Evolutionary conservation across 2,888 invertebrate species (phyloP).

Genomic region (Holacanthella duospinosa): DNA sequence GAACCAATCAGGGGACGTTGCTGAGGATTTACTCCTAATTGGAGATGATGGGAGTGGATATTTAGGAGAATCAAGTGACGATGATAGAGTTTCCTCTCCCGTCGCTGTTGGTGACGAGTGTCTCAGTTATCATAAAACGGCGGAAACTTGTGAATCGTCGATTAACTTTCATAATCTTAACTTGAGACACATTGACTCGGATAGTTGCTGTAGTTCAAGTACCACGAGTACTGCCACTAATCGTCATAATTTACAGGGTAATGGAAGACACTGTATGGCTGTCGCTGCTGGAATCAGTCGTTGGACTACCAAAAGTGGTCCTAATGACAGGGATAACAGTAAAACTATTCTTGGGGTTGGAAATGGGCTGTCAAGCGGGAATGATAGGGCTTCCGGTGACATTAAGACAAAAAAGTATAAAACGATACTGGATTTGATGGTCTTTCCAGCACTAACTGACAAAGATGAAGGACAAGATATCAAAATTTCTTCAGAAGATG

Average conservation of each 20-base stretch:
- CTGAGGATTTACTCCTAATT: neutral
- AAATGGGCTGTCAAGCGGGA: neutral
- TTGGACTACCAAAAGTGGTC: neutral
- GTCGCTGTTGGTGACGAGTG: neutral
- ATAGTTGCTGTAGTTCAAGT: conserved; percentile 6
- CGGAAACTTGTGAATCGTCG: neutral
- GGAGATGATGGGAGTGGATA: neutral
- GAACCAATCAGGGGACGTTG: neutral
- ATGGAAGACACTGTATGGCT: neutral
- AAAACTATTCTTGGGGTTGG: neutral
- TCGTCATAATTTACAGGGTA: neutral
- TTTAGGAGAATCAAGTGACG: neutral
- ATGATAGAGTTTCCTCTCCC: neutral
- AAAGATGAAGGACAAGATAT: no score
- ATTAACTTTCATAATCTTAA: neutral
- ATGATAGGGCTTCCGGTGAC: neutral
- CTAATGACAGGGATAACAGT: neutral
- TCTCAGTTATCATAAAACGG: neutral
- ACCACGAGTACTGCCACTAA: neutral
- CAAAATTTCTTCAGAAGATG: no score
- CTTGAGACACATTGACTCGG: conserved; percentile 1
- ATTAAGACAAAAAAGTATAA: no score
- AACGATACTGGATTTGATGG: no score
- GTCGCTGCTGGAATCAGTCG: no score
- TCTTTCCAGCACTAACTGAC: no score